Evolutionary conservation across 2,113 vertebrate species (phyloP).

Genomic region (Planiliza haematocheilus): DNA sequence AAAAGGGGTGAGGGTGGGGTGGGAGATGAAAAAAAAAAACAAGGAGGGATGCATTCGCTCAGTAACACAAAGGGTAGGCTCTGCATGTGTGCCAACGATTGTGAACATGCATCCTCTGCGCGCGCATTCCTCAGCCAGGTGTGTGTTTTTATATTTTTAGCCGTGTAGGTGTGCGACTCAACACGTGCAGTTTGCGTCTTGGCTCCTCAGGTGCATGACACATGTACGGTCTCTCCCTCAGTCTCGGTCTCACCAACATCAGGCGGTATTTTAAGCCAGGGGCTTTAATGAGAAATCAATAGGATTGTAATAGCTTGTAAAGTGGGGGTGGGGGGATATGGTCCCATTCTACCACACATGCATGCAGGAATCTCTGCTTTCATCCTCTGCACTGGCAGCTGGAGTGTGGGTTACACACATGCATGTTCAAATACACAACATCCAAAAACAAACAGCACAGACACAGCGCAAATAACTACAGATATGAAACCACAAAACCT

Average conservation of each 20-base stretch:
- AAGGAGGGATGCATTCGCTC: slow-evolving; percentile 64
- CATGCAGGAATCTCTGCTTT: slow-evolving; percentile 17
- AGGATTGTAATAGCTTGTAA: slow-evolving; percentile 70
- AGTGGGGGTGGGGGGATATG: slow-evolving; percentile 27
- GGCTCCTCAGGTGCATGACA: slow-evolving; percentile 53
- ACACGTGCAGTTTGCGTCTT: slow-evolving; percentile 44
- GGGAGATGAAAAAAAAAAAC: slow-evolving; percentile 49
- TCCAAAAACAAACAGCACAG: slow-evolving; percentile 30
- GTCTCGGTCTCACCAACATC: slow-evolving; percentile 57
- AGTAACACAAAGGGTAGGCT: slow-evolving; percentile 63
- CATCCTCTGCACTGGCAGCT: slow-evolving; percentile 60
- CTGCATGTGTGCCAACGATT: slow-evolving; percentile 7
- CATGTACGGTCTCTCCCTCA: slow-evolving; percentile 18
- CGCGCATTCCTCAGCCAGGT: slow-evolving; percentile 27
- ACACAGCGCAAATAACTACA: slow-evolving; percentile 18
- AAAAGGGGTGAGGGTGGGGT: slow-evolving; percentile 67
- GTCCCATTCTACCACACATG: slow-evolving; percentile 14
- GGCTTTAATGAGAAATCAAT: slow-evolving; percentile 76
- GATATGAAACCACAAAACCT: slow-evolving; percentile 25
- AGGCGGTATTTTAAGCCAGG: slow-evolving; percentile 62
- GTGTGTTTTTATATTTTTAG: slow-evolving; percentile 48
- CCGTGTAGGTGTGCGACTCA: slow-evolving; percentile 30
- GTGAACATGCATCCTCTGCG: slow-evolving; percentile 23
- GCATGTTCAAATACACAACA: slow-evolving; percentile 27
- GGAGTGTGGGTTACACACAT: slow-evolving; percentile 21